Base-by-base conservation (phyloP, 2,797 vertebrate species). In the Linurgus olivaceus region DNA sequence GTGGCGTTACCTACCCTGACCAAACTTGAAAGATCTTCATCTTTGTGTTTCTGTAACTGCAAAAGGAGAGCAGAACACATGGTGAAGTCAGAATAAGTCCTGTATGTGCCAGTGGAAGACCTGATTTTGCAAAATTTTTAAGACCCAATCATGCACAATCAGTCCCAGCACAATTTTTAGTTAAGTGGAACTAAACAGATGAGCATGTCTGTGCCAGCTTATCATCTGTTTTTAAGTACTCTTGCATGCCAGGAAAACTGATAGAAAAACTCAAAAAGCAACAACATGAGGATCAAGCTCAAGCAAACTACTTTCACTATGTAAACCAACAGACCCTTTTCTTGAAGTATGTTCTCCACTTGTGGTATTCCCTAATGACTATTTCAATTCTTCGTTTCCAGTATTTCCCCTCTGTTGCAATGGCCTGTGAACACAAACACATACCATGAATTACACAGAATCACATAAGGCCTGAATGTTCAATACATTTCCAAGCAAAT, bases 301-400 rank as follows among this genome's bases (percentile, higher is more conserved):
- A 84, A 78, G 38, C 26, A 85, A 92, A 78, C 38, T 31, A 61
- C 10, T 86, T 77, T 48, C 29, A 65, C 38, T 31, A 9, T 13
- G 17, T 25, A 90, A 84, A 19, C 26, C 48, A 63, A 58, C 83
- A 65, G 98, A 99, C 99, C 98, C 99, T 98, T 98, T 99, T 99
- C 97, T 99, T 99, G 97, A 99, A 99, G 97, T 99, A 99, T 5
- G 99, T 99, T 94, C 99, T 99, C 99, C 99, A 99, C 97, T 99
- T 99, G 98, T 99, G 99, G 95, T 99, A 99, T 86, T 99, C 99
- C 95, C 98, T 98, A 80, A 99, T 98, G 82, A 99, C 99, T 9
- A 99, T 98, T 98, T 99, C 99, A 83, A 99, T 99, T 96, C 99
- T 98, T 95, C 98, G 98, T 93, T 99, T 99, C 99, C 99, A 99